Evolutionary conservation across 2,888 invertebrate genomes (phyloP), one percentile per base, ranked within the genome.

Genomic region (Drosophila quinaria): DNA sequence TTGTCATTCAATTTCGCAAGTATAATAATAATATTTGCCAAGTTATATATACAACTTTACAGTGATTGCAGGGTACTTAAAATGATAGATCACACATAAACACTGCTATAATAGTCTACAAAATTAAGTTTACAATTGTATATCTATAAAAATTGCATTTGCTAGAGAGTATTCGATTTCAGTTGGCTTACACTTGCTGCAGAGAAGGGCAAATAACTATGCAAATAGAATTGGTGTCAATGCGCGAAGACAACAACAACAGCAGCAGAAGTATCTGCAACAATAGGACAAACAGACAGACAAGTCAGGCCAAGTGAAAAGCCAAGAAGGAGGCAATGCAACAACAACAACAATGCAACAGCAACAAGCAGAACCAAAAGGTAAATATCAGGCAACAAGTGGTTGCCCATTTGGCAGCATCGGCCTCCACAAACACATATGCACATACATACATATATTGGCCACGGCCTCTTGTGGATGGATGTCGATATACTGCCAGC

Each of bases 331-430:
- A 71, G 71, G 77, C 77, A 71, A 55, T 62, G 71, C 70, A 86
- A 86, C 73, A 80, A 80, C 25, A 29, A 8, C 25, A 8, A 29
- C 25, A n/a, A n/a, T n/a, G n/a, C n/a, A 29, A 29, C 25, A 29
- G 8, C 6, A 29, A 86, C 75, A 80, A 83, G 88, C 88, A 88
- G 73, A 88, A 88, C 89, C 87, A 86, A 83, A 88, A 89, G 84
- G 87, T 78, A 84, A 88, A 89, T 80, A 84, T 62, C 87, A 68
- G 29, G 89, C 83, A 88, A 88, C 89, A 84, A 84, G 84, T 84
- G 84, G 78, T 74, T 83, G 70, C 56, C 69, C 79, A 85, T 81
- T 81, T 87, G 84, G 84, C 82, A 71, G 52, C 60, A 61, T 73
- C 76, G 82, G 29, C 29, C 29, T 29, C 29, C 29, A 29, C 29